Base-by-base conservation (phyloP, 2,113 vertebrate species). In the Caloenas nicobarica region DNA sequence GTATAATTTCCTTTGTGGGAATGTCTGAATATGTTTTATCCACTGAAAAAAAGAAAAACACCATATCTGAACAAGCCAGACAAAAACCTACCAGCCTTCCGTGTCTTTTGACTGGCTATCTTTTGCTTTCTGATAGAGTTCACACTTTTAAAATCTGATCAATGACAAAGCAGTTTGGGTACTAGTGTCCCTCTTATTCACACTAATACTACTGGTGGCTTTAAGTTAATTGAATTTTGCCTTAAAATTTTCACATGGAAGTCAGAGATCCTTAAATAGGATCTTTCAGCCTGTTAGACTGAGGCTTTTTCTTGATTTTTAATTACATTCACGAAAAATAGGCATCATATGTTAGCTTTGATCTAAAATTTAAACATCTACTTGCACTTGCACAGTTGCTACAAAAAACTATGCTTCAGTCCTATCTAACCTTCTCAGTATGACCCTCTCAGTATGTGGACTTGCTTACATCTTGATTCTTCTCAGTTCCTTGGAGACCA, bases 1-100 rank as follows among this genome's bases (percentile, higher is more conserved):
- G 25, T 76, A 66, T 76, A 74, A 88, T 96, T 89, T 95, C 42
- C 48, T 95, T 86, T 96, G 60, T 84, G 76, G 33, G 89, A 95
- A 87, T 65, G 80, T 88, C 82, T 95, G 88, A 77, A 77, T 81
- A 51, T 0, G 0, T 88, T 95, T 93, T 92, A 93, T 78, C 69
- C 6, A 1, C 48, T 66, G 48, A 57, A 86, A 62, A 51, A 79
- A 88, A 90, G 57, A 71, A 29, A 60, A 91, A 23, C 80, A 65
- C 9, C 14, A 8, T 64, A 50, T 65, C 81, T 88, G 81, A 96
- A 90, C 18, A 84, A 77, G 34, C 5, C n/a, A 89, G 73, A 81
- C 17, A 83, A 90, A 95, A 95, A 28, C 10, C 28, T 88, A 19
- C 24, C 69, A 91, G 11, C 17, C 8, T 85, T 11, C 22, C 31